Base-by-base conservation (phyloP, 2,888 invertebrate genomes). In the Apoda limacodes region DNA sequence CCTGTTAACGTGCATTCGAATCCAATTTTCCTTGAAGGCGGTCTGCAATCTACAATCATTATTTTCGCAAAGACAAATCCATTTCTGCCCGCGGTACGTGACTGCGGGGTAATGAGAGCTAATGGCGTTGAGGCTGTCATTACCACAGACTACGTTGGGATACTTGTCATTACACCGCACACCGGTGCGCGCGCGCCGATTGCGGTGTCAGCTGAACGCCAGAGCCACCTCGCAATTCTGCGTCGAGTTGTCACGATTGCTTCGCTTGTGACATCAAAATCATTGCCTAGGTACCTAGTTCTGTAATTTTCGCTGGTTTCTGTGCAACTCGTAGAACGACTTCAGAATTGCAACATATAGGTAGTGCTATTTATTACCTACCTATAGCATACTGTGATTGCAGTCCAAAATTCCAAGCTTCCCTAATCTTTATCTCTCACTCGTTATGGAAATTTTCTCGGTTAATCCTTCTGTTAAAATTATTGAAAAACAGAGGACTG, bases 11-110 rank as follows among this genome's bases (percentile, higher is more conserved):
- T 57, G 59, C 55, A 61, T 55, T 64, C 68, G 65, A 68, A 72
- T 71, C 70, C 74, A 75, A 76, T 75, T 74, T 75, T 69, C 75
- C 68, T 58, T 55, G 64, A 59, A 68, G 69, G 75, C 67, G 71
- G 69, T 61, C 71, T 65, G 71, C 72, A 76, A 78, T 75, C 75
- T 71, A 55, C 63, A 67, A 70, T 72, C 68, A 75, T 78, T 75
- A 76, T 74, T 75, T 72, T 71, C 66, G 75, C 74, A 76, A 71
- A 80, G 78, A 78, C 76, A 78, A 76, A 76, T 80, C 80, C 75
- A 75, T 76, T 76, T 71, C 70, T 65, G 68, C 61, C 55, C 49
- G 65, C 60, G 59, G 65, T 76, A 80, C 78, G 78, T 80, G 80
- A 75, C 75, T 69, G 67, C 48, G 56, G 55, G 56, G 69, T 76